These are phyloP conservation scores for Chlorocebus sabaeus DNA, from an alignment of 2,113 vertebrate genomes.

Conservation along the genomic window DNA sequence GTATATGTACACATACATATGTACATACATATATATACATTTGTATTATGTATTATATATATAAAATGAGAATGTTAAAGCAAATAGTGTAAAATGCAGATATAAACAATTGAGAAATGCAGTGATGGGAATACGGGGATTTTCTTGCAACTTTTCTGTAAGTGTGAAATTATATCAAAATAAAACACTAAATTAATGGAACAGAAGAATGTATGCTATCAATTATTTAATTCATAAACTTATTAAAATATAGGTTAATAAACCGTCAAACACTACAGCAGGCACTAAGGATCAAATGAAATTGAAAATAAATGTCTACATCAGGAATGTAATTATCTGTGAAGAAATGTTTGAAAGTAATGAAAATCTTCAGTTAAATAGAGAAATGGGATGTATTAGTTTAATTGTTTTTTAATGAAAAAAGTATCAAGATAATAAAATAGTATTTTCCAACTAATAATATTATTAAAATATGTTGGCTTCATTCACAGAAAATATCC, in stretches of 20 bases:
- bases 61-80: neutral
- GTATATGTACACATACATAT: neutral
- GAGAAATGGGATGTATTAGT: conserved; percentile 45
- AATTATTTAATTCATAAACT: conserved; percentile 40
- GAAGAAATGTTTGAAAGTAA: conserved; percentile 53
- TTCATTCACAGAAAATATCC: conserved; percentile 38
- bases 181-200: neutral
- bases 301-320: conserved; percentile 44
- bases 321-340: conserved; percentile 54
- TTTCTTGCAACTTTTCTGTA: conserved; percentile 25
- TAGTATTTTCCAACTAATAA: conserved; percentile 37
- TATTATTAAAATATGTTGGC: conserved; percentile 31
- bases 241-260: conserved; percentile 58
- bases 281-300: conserved; percentile 42
- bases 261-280: conserved; percentile 18
- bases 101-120: neutral
- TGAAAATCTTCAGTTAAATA: conserved; percentile 51
- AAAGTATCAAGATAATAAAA: conserved; percentile 49
- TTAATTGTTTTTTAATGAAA: conserved; percentile 66
- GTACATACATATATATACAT: neutral
- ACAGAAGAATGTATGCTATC: neutral
- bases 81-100: conserved; percentile 15
- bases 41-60: neutral
- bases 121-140: neutral
- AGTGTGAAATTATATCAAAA: conserved; percentile 17